Conservation (phyloP, 2,888 invertebrate genomes). For the Myopa testacea region DNA sequence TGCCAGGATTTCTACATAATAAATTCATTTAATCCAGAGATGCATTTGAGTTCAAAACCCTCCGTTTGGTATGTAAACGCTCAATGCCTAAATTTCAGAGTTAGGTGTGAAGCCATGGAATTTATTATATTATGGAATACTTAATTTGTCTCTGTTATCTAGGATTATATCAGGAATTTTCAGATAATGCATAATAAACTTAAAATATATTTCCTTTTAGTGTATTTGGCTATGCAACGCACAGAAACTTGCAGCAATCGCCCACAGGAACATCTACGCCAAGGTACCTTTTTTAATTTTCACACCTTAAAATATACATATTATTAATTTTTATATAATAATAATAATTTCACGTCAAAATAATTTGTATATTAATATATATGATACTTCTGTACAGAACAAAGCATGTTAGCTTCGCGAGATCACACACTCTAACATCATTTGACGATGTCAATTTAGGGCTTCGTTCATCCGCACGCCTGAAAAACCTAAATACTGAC, state of each 20-base stretch:
- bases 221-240: slow-evolving; percentile 71
- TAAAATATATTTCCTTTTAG: slow-evolving; percentile 39
- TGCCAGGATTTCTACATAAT: slow-evolving; percentile 23
- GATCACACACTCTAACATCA: slow-evolving; percentile 87
- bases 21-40: slow-evolving; percentile 31
- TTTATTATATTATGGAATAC: background rate
- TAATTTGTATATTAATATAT: background rate
- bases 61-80: slow-evolving; percentile 30
- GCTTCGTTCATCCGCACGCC: slow-evolving; percentile 67
- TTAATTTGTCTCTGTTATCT: background rate
- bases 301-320: too few species aligned
- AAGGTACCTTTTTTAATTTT: slow-evolving; percentile 47
- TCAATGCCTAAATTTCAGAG: background rate
- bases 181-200: background rate
- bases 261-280: slow-evolving; percentile 69
- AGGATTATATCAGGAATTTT: background rate
- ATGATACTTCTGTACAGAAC: slow-evolving; percentile 70
- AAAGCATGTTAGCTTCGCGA: slow-evolving; percentile 91
- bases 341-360: too few species aligned
- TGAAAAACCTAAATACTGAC: slow-evolving; percentile 71
- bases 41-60: slow-evolving; percentile 15
- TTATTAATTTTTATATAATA: too few species aligned
- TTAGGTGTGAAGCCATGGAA: background rate
- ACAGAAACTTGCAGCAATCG: slow-evolving; percentile 73
- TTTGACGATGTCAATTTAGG: slow-evolving; percentile 77